Conservation (phyloP, 1,140 invertebrate genomes). For the Euwallacea fornicatus region DNA sequence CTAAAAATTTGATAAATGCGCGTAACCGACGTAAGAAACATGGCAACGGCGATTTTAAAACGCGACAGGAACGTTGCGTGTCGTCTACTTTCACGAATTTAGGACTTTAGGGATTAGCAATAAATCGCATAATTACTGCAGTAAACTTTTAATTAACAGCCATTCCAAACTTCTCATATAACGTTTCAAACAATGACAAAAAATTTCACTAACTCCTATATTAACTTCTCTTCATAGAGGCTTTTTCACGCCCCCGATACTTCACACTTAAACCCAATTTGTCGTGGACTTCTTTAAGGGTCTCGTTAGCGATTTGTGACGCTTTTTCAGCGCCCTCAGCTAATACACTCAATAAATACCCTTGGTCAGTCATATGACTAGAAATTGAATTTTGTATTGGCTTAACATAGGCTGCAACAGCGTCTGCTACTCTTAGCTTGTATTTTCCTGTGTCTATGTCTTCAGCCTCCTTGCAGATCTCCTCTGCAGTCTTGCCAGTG, state of each 20-base stretch:
- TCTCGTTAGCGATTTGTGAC: slow-evolving; percentile 64
- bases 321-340: slow-evolving; percentile 72
- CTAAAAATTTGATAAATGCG: no score
- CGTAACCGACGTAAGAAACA: no score
- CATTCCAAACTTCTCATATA: no score
- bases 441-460: slow-evolving; percentile 77
- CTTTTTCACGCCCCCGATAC: not conserved
- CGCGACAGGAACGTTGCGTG: no score
- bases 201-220: no score
- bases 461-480: slow-evolving; percentile 70
- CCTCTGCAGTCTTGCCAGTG: slow-evolving; percentile 66
- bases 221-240: not conserved
- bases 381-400: slow-evolving; percentile 71
- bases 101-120: no score
- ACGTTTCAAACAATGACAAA: no score
- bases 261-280: slow-evolving; percentile 58
- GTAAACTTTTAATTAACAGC: no score
- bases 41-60: no score
- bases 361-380: slow-evolving; percentile 61
- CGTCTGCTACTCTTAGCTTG: slow-evolving; percentile 75
- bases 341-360: slow-evolving; percentile 70
- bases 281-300: slow-evolving; percentile 68
- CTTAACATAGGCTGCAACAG: slow-evolving; percentile 68
- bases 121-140: no score
- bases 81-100: no score